A percentile compares a stretch with the other conserved stretches of the same genome.
Evolutionary conservation across 2,113 vertebrate species (phyloP).

Genomic region (Corynorhinus townsendii): DNA sequence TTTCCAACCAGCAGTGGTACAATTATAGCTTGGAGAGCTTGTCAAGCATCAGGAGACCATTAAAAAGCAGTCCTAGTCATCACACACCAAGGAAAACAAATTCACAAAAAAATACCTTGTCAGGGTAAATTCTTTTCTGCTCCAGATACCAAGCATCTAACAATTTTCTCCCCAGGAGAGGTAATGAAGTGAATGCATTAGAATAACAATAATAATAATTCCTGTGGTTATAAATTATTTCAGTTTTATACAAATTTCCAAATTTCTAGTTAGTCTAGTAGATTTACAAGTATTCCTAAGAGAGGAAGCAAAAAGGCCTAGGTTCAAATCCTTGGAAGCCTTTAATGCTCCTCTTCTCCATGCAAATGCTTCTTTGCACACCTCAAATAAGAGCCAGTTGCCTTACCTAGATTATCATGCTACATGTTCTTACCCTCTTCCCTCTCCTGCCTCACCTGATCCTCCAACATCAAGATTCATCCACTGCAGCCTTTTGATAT

Average conservation of each 20-base stretch:
- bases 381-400: rapidly evolving
- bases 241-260: background rate
- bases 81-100: constrained; percentile 47
- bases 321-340: rapidly evolving
- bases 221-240: background rate
- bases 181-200: constrained; percentile 25
- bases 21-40: constrained; percentile 25
- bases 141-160: constrained; percentile 46
- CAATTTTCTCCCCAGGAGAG: constrained; percentile 61
- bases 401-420: rapidly evolving
- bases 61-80: background rate
- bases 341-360: background rate
- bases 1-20: constrained; percentile 17
- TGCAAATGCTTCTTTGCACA: background rate
- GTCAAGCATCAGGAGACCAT: constrained; percentile 41
- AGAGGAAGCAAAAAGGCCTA: background rate
- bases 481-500: background rate
- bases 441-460: background rate
- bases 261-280: background rate
- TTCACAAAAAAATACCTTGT: constrained; percentile 8
- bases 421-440: rapidly evolving
- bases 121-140: constrained; percentile 51
- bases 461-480: background rate
- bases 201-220: constrained; percentile 34
- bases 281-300: background rate